Percentiles rank a stretch among this genome's conserved stretches.
These are phyloP conservation scores for Choreutis nemorana DNA, from an alignment of 2,888 invertebrate genomes.

Conservation along the genomic window DNA sequence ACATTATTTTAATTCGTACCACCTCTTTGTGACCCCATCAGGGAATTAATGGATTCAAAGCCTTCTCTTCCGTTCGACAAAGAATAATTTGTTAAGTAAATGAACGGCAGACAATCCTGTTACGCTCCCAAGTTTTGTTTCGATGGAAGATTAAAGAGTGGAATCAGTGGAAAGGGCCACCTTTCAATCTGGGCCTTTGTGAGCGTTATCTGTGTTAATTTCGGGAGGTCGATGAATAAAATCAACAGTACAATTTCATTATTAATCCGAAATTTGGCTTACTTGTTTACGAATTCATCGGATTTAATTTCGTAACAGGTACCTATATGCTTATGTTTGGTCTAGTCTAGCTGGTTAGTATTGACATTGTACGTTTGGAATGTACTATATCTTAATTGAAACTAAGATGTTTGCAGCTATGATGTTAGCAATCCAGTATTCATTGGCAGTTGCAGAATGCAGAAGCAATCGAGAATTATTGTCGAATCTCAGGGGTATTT, in stretches of 20 bases:
- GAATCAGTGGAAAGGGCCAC: constrained; percentile 47
- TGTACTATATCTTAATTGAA: too few relatives aligned
- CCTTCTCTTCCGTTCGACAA: constrained; percentile 63
- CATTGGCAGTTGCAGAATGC: constrained; percentile 48
- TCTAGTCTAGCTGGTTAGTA: too few relatives aligned
- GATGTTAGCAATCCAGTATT: constrained; percentile 58
- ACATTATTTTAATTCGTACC: constrained; percentile 65
- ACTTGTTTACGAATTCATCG: constrained; percentile 28
- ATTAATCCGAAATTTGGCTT: constrained; percentile 36
- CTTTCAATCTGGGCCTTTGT: constrained; percentile 50
- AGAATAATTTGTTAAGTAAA: constrained; percentile 67
- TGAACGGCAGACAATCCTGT: constrained; percentile 64
- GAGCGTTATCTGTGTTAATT: constrained; percentile 56
- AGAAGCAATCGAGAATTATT: constrained; percentile 55
- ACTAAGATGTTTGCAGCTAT: too few relatives aligned
- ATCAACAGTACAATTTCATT: constrained; percentile 45
- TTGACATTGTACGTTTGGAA: too few relatives aligned
- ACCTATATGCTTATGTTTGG: too few relatives aligned
- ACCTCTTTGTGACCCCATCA: constrained; percentile 64
- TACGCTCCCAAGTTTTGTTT: constrained; percentile 58
- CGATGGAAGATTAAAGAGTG: constrained; percentile 61
- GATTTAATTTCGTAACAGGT: too few relatives aligned
- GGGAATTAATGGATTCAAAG: constrained; percentile 65
- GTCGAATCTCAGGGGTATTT: constrained; percentile 53
- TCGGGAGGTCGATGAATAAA: constrained; percentile 53